Evolutionary conservation across 30 jellyfish, hydroid and myxozoan genomes (phyloP).

Genomic region (Cassiopea andromeda): DNA sequence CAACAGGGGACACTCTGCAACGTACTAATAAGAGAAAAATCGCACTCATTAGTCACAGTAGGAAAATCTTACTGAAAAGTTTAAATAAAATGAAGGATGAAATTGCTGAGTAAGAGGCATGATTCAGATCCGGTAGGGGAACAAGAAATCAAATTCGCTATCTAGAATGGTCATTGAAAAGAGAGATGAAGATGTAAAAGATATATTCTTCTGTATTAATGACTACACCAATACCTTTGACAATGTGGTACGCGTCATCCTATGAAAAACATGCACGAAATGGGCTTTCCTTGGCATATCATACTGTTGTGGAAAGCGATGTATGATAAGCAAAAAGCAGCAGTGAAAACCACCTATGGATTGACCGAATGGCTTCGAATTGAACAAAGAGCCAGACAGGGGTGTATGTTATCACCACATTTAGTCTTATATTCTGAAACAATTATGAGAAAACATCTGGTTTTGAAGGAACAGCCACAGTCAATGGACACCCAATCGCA

Average conservation of each 20-base stretch:
- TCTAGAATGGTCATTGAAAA: conserved; percentile 42
- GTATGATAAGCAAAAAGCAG: conserved; percentile 51
- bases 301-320: conserved; percentile 18
- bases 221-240: conserved; percentile 70
- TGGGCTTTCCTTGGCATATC: conserved; percentile 64
- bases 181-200: conserved; percentile 13
- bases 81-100: not conserved
- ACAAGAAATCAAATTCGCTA: conserved; percentile 51
- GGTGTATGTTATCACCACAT: conserved; percentile 52
- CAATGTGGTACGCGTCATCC: conserved; percentile 9
- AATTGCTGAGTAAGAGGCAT: conserved; percentile 36
- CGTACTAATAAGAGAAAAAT: conserved; percentile 39
- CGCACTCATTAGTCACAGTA: conserved; percentile 47
- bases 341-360: conserved; percentile 43
- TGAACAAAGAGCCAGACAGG: conserved; percentile 59
- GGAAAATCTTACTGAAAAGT: conserved; percentile 50
- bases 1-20: conserved; percentile 48
- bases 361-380: conserved; percentile 45
- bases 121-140: conserved; percentile 43
- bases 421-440: conserved; percentile 45
- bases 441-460: conserved; percentile 14
- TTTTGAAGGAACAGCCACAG: conserved; percentile 4
- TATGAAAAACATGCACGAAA: conserved; percentile 39
- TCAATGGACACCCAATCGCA: conserved; percentile 10
- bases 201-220: conserved; percentile 27